Conservation (phyloP, 2,888 invertebrate genomes). For the Drosophila anomalata region DNA sequence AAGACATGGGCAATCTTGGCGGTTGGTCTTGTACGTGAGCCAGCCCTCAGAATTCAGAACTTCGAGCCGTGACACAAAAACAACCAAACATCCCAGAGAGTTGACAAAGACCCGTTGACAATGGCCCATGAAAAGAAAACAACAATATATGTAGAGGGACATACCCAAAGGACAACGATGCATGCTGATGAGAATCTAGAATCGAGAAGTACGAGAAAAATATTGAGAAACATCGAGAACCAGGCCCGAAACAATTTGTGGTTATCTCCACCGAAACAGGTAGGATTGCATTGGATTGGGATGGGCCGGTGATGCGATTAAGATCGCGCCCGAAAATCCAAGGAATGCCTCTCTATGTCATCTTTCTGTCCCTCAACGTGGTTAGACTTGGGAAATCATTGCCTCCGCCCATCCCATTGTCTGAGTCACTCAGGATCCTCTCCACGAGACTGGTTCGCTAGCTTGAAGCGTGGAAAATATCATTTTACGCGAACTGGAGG, state of each 20-base stretch:
- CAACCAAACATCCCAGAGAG: slow-evolving; percentile 16
- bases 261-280: slow-evolving; percentile 68
- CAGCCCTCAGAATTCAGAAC: slow-evolving; percentile 44
- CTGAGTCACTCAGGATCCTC: background rate
- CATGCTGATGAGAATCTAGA: slow-evolving; percentile 76
- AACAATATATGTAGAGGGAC: slow-evolving; percentile 17
- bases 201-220: slow-evolving; percentile 48
- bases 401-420: slow-evolving; percentile 11
- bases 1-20: slow-evolving; percentile 67
- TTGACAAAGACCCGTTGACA: slow-evolving; percentile 75
- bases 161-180: slow-evolving; percentile 60
- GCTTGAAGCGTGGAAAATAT: slow-evolving; percentile 67
- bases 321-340: slow-evolving; percentile 44
- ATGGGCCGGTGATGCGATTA: slow-evolving; percentile 51
- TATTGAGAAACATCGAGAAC: slow-evolving; percentile 49
- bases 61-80: background rate
- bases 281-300: slow-evolving; percentile 37
- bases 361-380: slow-evolving; percentile 58
- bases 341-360: slow-evolving; percentile 57
- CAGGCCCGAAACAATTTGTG: slow-evolving; percentile 70
- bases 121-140: slow-evolving; percentile 58
- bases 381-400: slow-evolving; percentile 46
- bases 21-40: slow-evolving; percentile 65
- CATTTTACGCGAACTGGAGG: slow-evolving; percentile 60
- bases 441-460: slow-evolving; percentile 2